Evolutionary conservation across 2,113 vertebrate genomes (phyloP), one percentile per base, ranked within the genome.

Genomic region (zebrafish (Danio rerio)): DNA sequence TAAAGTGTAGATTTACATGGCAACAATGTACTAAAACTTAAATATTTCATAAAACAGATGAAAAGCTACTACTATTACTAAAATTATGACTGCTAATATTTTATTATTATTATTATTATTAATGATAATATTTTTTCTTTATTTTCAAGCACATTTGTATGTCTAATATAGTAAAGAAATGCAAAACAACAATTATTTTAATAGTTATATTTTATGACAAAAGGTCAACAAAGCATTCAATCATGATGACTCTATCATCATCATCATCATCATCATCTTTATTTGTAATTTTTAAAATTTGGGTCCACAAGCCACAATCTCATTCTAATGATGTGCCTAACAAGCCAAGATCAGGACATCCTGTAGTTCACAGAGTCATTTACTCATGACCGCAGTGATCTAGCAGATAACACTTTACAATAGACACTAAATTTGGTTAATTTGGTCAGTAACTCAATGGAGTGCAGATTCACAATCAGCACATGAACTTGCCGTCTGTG

Each of bases 271-370:
- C 20, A 45, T 45, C 42, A 10, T 11, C 16, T 53, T 7, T 31
- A 16, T 71, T 15, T 9, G 5, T n/a, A n/a, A n/a, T 31, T 73
- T 3, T 15, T 15, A 7, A 21, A 9, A 16, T 31, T 62, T 9
- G 9, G 21, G 59, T 49, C 10, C 12, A 78, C n/a, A 4, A 61
- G 13, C 8, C 0, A 8, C 21, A 21, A 62, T 77, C 45, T 5
- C 58, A 78, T 53, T 13, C 13, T 45, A 75, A 81, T 62, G 45
- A 56, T 84, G 47, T 6, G n/a, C n/a, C 20, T 31, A 77, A 78
- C 52, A 13, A 76, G 71, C 43, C 42, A 42, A 63, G 83, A 70
- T 56, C 21, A 69, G 58, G 52, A 49, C 63, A 76, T 83, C 75
- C 82, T 79, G 75, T 71, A 72, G 58, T 72, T 50, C 55, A 62